Percentiles rank a stretch among this genome's conserved stretches.
Conservation (phyloP, 2,113 vertebrate genomes). For the Miniopterus natalensis region DNA sequence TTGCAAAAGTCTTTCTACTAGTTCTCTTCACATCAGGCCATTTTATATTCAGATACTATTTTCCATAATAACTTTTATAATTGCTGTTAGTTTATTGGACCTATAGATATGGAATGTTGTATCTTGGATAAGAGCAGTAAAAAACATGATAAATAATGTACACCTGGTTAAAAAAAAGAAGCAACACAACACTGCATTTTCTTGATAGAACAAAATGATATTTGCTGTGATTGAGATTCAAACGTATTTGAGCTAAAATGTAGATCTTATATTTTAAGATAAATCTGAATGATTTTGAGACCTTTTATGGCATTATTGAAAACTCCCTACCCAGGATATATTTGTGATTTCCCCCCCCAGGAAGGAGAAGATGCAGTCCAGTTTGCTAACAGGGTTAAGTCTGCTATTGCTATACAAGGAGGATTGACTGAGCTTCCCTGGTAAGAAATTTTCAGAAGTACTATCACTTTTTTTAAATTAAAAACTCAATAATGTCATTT, state of each 20-base stretch:
- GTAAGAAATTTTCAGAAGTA: slow-evolving; percentile 86
- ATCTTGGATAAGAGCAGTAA: background rate
- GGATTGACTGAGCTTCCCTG: slow-evolving; percentile 95
- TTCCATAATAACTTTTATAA: background rate
- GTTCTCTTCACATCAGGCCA: background rate
- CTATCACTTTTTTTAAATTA: background rate
- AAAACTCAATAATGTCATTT: background rate
- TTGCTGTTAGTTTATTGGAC: slow-evolving; percentile 3
- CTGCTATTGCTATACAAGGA: slow-evolving; percentile 94
- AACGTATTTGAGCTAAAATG: slow-evolving; percentile 38
- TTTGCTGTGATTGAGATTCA: background rate
- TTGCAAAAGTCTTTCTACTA: background rate
- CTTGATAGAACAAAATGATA: slow-evolving; percentile 11
- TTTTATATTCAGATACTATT: slow-evolving; percentile 56
- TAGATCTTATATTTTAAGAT: slow-evolving; percentile 35
- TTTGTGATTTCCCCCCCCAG: slow-evolving; percentile 83
- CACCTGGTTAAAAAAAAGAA: background rate
- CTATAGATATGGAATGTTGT: background rate
- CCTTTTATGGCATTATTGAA: background rate
- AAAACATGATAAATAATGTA: background rate
- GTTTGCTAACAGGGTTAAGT: slow-evolving; percentile 97
- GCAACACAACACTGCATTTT: background rate
- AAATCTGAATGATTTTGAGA: background rate
- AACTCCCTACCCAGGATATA: background rate
- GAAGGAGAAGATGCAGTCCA: slow-evolving; percentile 94